These are phyloP conservation scores for Sebastes paucispinis DNA, from an alignment of 2,797 vertebrate genomes.

Conservation along the genomic window DNA sequence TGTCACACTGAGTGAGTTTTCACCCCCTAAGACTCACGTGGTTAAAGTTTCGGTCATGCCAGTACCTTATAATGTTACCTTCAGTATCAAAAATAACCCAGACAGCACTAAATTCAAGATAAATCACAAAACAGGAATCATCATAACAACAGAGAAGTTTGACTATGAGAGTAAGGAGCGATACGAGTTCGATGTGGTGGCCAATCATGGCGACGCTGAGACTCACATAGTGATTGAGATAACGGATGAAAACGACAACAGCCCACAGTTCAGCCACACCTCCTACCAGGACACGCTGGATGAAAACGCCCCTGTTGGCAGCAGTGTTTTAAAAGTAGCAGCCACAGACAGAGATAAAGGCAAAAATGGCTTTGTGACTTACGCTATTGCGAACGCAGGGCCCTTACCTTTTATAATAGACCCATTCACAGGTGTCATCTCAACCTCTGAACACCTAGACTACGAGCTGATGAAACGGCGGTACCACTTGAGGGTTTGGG, in stretches of 20 bases:
- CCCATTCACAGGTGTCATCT: slow-evolving; percentile 89
- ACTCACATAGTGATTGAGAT: slow-evolving; percentile 85
- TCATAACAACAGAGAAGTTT: slow-evolving; percentile 84
- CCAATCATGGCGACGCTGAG: slow-evolving; percentile 79
- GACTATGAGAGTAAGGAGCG: slow-evolving; percentile 85
- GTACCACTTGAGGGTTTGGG: slow-evolving; percentile 91
- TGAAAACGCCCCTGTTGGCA: slow-evolving; percentile 91
- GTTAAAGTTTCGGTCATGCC: slow-evolving; percentile 82
- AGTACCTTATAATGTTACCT: slow-evolving; percentile 82
- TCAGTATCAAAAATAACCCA: slow-evolving; percentile 82
- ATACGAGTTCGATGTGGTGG: slow-evolving; percentile 88
- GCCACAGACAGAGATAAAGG: slow-evolving; percentile 88
- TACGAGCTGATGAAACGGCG: slow-evolving; percentile 94
- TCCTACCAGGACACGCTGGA: slow-evolving; percentile 87
- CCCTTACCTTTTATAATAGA: slow-evolving; percentile 89
- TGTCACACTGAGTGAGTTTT: slow-evolving; percentile 89
- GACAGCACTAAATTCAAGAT: slow-evolving; percentile 88
- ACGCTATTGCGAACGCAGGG: slow-evolving; percentile 84
- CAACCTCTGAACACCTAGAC: slow-evolving; percentile 89
- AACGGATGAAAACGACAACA: slow-evolving; percentile 91
- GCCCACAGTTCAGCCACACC: slow-evolving; percentile 84
- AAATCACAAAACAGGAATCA: slow-evolving; percentile 87
- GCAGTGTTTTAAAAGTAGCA: slow-evolving; percentile 85
- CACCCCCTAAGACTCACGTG: slow-evolving; percentile 88
- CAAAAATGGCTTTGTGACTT: slow-evolving; percentile 90